Percentiles rank a stretch among this genome's conserved stretches.
phyloP scores from a whole-genome alignment of 2,888 invertebrate genomes.

The Hymenopus coronatus region DNA sequence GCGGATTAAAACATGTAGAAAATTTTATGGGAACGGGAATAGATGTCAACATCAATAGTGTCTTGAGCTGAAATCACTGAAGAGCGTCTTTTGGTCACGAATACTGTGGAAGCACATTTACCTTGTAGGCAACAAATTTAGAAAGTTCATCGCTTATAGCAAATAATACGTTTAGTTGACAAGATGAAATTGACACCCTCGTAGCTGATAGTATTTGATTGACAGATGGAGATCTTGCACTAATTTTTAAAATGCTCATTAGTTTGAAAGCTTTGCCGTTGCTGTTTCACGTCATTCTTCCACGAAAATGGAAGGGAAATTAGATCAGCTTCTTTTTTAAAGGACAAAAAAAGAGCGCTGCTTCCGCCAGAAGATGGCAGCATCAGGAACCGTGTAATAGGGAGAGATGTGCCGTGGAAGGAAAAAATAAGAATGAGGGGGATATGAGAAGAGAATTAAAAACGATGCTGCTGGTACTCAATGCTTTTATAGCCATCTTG shows the following conservation, averaged over 20 bases:
- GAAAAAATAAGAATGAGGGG: neutral
- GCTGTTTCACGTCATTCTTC: neutral
- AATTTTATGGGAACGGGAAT: too few relatives aligned
- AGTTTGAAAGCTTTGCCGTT: neutral
- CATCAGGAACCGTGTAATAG: neutral
- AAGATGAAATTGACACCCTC: neutral
- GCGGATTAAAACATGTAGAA: too few relatives aligned
- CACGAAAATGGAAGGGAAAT: neutral
- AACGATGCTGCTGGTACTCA: neutral
- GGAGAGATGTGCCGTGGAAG: neutral
- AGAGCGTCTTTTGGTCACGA: too few relatives aligned
- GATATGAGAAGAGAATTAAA: neutral
- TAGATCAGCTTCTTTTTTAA: neutral
- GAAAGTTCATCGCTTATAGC: neutral
- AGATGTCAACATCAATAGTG: too few relatives aligned
- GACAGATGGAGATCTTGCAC: neutral
- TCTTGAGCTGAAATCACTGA: too few relatives aligned
- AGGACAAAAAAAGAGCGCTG: neutral
- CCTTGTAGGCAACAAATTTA: neutral
- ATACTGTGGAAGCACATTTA: neutral
- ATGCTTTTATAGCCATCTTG: neutral
- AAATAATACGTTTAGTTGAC: neutral
- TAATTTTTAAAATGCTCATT: neutral
- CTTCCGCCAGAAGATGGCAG: neutral
- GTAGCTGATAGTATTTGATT: neutral